Conservation (phyloP, 2,888 invertebrate species). For the Myopa tessellatipennis region DNA sequence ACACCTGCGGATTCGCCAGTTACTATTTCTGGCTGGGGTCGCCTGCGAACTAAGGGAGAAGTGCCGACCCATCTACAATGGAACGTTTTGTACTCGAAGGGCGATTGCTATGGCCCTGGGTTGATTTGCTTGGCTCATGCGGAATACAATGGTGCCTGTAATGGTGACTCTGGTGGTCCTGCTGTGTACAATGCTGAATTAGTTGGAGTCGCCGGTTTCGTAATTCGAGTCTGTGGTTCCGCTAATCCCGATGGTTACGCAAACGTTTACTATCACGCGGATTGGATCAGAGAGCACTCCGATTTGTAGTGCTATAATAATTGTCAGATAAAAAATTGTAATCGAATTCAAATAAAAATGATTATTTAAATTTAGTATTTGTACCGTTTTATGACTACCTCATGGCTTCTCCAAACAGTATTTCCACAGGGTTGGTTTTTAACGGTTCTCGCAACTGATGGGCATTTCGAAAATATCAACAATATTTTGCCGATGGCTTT, state of each 20-base stretch:
- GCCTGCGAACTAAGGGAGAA: slow-evolving; percentile 49
- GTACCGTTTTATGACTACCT: too few relatives aligned
- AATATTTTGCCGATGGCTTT: too few relatives aligned
- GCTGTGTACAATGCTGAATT: slow-evolving; percentile 53
- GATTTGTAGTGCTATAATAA: not conserved
- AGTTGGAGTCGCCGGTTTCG: slow-evolving; percentile 56
- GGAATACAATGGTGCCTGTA: slow-evolving; percentile 57
- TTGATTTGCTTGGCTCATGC: slow-evolving; percentile 54
- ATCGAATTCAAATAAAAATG: too few relatives aligned
- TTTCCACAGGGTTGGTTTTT: too few relatives aligned
- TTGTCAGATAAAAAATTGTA: too few relatives aligned
- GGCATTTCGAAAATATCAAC: too few relatives aligned
- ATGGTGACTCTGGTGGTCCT: slow-evolving; percentile 58
- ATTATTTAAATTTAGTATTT: too few relatives aligned
- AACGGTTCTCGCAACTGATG: too few relatives aligned
- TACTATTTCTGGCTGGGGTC: slow-evolving; percentile 59
- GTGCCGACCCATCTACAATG: slow-evolving; percentile 52
- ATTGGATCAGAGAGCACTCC: slow-evolving; percentile 42
- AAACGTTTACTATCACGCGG: slow-evolving; percentile 46
- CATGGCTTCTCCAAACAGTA: too few relatives aligned
- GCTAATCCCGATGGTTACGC: slow-evolving; percentile 47
- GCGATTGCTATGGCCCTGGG: slow-evolving; percentile 45
- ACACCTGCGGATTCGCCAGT: slow-evolving; percentile 49
- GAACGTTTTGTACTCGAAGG: slow-evolving; percentile 51
- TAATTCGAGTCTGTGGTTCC: slow-evolving; percentile 53